A percentile compares a stretch with the other conserved stretches of the same genome.
phyloP scores from a whole-genome alignment of 2,888 invertebrate species.

The Corbicula japonica region DNA sequence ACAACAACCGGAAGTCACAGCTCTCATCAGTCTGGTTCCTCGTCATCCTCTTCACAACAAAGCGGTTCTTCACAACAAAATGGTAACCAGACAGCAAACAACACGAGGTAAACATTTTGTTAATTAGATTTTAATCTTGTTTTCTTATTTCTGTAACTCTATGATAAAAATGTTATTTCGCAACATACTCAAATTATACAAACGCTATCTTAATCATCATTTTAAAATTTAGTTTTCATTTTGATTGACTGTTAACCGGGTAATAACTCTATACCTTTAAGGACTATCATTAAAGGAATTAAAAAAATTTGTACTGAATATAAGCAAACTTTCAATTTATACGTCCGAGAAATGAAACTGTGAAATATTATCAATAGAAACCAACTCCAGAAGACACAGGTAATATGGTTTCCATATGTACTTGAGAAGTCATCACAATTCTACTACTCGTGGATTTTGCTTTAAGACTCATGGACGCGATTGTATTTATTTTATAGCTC shows the following conservation, averaged over 20 bases:
- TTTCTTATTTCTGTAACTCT: no score
- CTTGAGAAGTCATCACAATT: no score
- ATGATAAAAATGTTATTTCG: no score
- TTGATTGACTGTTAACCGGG: background rate
- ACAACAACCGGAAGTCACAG: slow-evolving; percentile 4
- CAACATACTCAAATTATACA: no score
- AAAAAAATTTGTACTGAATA: background rate
- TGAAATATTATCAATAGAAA: background rate
- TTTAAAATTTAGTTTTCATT: background rate
- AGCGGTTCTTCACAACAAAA: slow-evolving; percentile 9
- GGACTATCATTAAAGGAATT: background rate
- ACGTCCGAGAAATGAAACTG: background rate
- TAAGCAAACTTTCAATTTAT: background rate
- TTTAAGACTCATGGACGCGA: no score
- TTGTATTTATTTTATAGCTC: slow-evolving; percentile 6
- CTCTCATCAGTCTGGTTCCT: slow-evolving; percentile 19
- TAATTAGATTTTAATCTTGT: no score
- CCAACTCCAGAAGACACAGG: background rate
- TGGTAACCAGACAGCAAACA: slow-evolving; percentile 14
- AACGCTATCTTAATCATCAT: background rate
- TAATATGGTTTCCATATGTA: background rate
- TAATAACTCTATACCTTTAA: background rate
- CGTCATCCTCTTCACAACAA: no score
- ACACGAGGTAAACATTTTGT: no score
- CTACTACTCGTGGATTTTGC: no score